Evolutionary conservation across 2,113 vertebrate genomes (phyloP).

Genomic region (Limanda limanda): DNA sequence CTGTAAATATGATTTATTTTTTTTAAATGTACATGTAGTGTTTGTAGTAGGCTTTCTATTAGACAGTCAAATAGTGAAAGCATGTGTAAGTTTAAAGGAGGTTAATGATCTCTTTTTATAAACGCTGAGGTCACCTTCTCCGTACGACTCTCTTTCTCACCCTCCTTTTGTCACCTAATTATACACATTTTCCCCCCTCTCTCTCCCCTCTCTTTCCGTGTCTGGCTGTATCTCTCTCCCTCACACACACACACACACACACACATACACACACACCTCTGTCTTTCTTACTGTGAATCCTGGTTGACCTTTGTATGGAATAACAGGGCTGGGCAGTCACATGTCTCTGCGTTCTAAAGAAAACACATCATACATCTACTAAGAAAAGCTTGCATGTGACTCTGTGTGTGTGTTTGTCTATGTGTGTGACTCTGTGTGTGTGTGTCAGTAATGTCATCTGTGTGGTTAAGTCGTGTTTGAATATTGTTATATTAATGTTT

Average conservation of each 20-base stretch:
- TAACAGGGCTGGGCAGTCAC: constrained; percentile 49
- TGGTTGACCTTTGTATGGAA: constrained; percentile 56
- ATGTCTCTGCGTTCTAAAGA: constrained; percentile 47
- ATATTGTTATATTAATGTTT: neutral
- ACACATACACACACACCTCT: constrained; percentile 29
- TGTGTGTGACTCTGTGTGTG: neutral
- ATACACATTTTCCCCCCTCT: constrained; percentile 11
- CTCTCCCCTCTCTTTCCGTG: neutral
- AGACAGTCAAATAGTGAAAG: neutral
- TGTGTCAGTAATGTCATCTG: neutral
- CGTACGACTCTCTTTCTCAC: constrained; percentile 15
- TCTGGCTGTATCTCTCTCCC: neutral
- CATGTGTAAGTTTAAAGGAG: constrained; percentile 4
- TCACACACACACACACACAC: constrained; percentile 10
- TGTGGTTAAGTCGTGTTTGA: neutral
- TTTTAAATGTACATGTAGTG: neutral
- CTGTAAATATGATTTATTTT: neutral
- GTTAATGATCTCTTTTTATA: constrained; percentile 47
- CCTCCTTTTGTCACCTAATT: constrained; percentile 42
- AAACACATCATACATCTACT: constrained; percentile 34
- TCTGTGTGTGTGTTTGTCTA: neutral
- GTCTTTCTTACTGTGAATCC: constrained; percentile 49
- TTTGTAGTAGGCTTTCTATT: neutral
- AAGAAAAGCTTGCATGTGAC: constrained; percentile 28
- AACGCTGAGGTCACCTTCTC: constrained; percentile 43